Conservation (phyloP, 37 sponge, comb jelly and placozoan genomes). For the Crambe crambe region DNA sequence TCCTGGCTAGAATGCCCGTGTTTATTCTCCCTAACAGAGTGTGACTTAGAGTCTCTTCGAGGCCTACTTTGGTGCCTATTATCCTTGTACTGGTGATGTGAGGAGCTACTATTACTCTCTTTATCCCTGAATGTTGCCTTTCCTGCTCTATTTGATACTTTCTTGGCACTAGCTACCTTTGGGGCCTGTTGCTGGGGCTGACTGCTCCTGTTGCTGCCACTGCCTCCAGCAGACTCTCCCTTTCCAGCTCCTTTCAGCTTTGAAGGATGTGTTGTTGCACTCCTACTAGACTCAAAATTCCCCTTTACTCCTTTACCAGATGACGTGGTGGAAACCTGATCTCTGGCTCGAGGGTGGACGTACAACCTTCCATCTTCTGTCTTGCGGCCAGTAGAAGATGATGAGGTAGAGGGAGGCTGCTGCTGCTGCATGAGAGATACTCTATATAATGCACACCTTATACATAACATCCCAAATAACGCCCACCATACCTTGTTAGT, state of each 20-base stretch:
- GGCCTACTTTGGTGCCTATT: background rate
- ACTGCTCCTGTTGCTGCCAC: background rate
- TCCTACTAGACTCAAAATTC: too few species aligned
- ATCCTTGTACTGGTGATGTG: background rate
- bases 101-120: background rate
- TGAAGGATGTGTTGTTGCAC: too few species aligned
- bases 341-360: slow-evolving; percentile 29
- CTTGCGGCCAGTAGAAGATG: background rate
- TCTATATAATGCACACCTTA: background rate
- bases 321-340: background rate
- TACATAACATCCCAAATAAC: background rate
- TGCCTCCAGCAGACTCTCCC: background rate
- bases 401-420: too few species aligned
- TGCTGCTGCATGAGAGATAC: too few species aligned
- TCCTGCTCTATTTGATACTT: background rate
- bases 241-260: too few species aligned
- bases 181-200: background rate
- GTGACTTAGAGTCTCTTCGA: too few species aligned
- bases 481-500: background rate
- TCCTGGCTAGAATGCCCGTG: background rate
- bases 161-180: slow-evolving; percentile 13
- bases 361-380: slow-evolving; percentile 9
- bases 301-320: background rate
- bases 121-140: background rate
- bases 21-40: background rate